Evolutionary conservation across 23 tunicate genomes (phyloP).

Genomic region (Ascidia mentula): DNA sequence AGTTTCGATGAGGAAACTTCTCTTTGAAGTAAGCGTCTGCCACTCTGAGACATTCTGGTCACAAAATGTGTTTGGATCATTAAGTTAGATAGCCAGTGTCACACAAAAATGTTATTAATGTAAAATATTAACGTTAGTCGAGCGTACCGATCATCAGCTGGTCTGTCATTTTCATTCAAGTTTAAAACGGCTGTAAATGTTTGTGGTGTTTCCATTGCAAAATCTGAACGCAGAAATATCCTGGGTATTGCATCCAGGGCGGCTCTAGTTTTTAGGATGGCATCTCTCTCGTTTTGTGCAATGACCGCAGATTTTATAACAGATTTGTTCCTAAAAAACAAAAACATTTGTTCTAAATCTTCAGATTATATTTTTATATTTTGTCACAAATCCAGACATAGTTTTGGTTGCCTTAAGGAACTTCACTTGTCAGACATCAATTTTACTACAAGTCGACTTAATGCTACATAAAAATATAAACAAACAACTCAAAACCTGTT

Average conservation of each 20-base stretch:
- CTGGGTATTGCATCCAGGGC: constrained; percentile 67
- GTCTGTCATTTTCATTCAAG: background rate
- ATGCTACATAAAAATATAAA: too few species aligned
- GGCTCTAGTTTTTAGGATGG: constrained; percentile 45
- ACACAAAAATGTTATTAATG: too few species aligned
- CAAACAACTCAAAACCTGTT: too few species aligned
- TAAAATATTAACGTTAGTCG: too few species aligned
- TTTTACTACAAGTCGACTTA: too few species aligned
- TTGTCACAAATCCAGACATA: too few species aligned
- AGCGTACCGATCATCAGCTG: background rate
- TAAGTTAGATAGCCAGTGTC: too few species aligned
- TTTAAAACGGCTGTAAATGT: constrained; percentile 35
- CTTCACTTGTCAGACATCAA: too few species aligned
- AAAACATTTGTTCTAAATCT: too few species aligned
- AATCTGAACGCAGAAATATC: constrained; percentile 49
- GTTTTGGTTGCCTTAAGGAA: too few species aligned
- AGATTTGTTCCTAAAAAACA: background rate
- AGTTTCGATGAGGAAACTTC: constrained; percentile 55
- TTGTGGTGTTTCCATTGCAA: constrained; percentile 47
- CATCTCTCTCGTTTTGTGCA: constrained; percentile 55
- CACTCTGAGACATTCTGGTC: background rate
- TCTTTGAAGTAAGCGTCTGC: background rate
- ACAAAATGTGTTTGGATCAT: too few species aligned
- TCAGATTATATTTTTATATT: too few species aligned
- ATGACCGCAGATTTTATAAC: constrained; percentile 36